Percentiles rank a stretch among this genome's conserved stretches.
Evolutionary conservation across 2,113 vertebrate genomes (phyloP).

Genomic region (Gambusia affinis): DNA sequence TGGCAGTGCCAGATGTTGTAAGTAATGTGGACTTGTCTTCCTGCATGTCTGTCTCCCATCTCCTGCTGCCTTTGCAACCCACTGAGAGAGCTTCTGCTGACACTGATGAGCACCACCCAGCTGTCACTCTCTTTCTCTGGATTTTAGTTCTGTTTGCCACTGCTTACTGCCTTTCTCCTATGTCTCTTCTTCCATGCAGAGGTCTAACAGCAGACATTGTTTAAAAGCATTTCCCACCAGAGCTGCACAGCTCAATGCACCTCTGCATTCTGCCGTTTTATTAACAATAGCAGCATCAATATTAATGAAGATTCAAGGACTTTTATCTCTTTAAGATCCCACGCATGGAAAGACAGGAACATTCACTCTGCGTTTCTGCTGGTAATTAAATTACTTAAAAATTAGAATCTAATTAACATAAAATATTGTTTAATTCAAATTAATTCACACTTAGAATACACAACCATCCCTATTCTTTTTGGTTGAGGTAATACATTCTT

Average conservation of each 20-base stretch:
- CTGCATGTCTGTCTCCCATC: constrained; percentile 45
- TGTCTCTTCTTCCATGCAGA: not conserved
- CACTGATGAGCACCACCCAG: constrained; percentile 45
- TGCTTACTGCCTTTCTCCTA: constrained; percentile 5
- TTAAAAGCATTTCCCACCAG: constrained; percentile 16
- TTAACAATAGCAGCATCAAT: constrained; percentile 53
- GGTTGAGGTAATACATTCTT: not conserved
- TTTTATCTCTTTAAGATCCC: constrained; percentile 39
- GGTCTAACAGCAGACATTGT: constrained; percentile 10
- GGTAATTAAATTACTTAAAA: constrained; percentile 8
- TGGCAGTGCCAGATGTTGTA: constrained; percentile 34
- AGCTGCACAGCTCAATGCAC: constrained; percentile 30
- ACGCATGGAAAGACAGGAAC: constrained; percentile 17
- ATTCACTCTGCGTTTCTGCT: constrained; percentile 2
- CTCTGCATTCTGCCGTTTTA: constrained; percentile 49
- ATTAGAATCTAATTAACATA: not conserved
- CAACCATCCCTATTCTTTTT: not conserved
- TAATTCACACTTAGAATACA: not conserved
- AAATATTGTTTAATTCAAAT: constrained; percentile 3
- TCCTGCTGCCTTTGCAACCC: constrained; percentile 46
- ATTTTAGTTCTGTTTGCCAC: constrained; percentile 16
- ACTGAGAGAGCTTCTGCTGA: constrained; percentile 51
- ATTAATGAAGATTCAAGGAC: constrained; percentile 54
- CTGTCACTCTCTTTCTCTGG: constrained; percentile 45
- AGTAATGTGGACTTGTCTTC: constrained; percentile 35